These are phyloP conservation scores for Pardalotus punctatus DNA, from an alignment of 2,113 vertebrate species.

Conservation along the genomic window DNA sequence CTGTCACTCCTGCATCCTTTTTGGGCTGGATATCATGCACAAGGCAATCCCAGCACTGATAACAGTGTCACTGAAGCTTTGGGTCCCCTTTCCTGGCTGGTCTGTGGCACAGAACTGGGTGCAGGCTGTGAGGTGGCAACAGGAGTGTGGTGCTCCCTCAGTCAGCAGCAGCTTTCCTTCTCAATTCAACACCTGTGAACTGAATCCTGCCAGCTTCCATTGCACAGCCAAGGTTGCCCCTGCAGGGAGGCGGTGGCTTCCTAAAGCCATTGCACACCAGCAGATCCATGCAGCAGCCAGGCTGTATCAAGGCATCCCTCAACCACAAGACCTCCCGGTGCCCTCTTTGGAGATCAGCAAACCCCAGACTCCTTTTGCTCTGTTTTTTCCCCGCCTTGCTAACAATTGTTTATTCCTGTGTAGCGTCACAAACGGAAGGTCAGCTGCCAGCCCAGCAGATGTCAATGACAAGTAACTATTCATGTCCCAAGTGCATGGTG, in stretches of 20 bases:
- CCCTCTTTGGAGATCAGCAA: not conserved
- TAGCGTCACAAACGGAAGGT: slow-evolving; percentile 80
- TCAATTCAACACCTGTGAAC: not conserved
- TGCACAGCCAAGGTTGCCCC: not conserved
- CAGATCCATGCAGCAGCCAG: not conserved
- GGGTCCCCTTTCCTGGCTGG: not conserved
- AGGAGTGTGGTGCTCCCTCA: rapidly evolving
- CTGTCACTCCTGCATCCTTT: not conserved
- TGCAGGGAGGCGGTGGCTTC: not conserved
- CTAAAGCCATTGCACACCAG: not conserved
- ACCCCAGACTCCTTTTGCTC: not conserved
- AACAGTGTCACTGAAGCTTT: not conserved
- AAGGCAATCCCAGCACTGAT: not conserved
- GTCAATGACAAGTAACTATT: slow-evolving; percentile 93
- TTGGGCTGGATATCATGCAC: not conserved
- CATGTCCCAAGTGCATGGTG: slow-evolving; percentile 80
- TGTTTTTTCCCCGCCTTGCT: slow-evolving; percentile 31
- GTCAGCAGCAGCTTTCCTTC: not conserved
- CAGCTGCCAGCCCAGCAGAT: slow-evolving; percentile 81
- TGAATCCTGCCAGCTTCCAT: not conserved
- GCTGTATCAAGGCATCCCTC: rapidly evolving
- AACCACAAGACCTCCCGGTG: rapidly evolving
- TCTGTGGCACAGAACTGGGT: not conserved
- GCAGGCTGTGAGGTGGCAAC: not conserved
- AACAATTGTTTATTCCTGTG: slow-evolving; percentile 77